Evolutionary conservation across 30 jellyfish, hydroid and myxozoan species (phyloP), one percentile per base, ranked within the genome.

Genomic region (Nemopilema nomurai): DNA sequence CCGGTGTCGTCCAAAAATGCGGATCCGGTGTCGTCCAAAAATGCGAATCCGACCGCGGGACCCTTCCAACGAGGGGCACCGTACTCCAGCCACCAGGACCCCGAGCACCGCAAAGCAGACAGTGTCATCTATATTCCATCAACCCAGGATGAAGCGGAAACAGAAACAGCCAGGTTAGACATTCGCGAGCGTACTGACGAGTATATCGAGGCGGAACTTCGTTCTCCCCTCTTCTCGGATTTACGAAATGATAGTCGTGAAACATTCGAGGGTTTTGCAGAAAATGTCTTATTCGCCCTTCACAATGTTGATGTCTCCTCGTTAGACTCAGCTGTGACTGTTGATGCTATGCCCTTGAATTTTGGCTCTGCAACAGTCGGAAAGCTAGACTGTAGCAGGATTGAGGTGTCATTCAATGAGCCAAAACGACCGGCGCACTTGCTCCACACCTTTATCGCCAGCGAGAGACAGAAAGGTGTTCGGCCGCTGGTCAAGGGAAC

Each of bases 81-180:
- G 30, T 83, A 83, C 27, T 62, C 92, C 1, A 83, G 92, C 62
- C 92, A 83, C 28, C 77, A 83, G 9, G 62, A 83, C 0, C 0
- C 57, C 8, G 8, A 19, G 86, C 22, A 50, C 67, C 51, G 76
- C 24, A 83, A 72, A 66, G 30, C 62, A 28, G 92, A 83, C 21
- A 68, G 29, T 32, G 96, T 87, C 51, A 77, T 87, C 63, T 87
- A 87, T 76, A 77, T 79, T 27, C 96, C 96, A 21, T 57, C 96
- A 28, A 87, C 33, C 25, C 86, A 78, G 28, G 96, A 87, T 31
- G 96, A 87, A 41, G 69, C 67, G 17, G 96, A 87, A 23, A 86
- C 89, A 1, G 96, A 87, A 57, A 71, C 79, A 9, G 24, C 90
- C 64, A 87, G 96, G 96, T 87, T 67, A 76, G 96, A 67, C 28